Evolutionary conservation across 2,888 invertebrate species (phyloP), one percentile per base, ranked within the genome.

Genomic region (Hemithea aestivaria): DNA sequence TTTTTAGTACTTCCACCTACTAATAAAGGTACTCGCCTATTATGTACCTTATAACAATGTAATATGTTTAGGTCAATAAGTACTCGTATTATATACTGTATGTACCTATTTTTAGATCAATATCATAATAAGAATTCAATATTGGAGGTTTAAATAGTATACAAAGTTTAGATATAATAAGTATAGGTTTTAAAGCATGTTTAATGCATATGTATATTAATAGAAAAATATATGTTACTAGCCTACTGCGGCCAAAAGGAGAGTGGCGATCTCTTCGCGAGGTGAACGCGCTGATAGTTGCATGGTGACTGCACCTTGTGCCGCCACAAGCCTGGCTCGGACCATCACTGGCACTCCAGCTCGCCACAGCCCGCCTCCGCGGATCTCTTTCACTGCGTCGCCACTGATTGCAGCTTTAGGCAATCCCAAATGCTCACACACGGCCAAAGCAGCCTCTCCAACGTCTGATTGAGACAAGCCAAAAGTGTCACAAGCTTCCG

Each of bases 401-500:
- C 75, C 76, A n/a, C 48, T 47, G 23, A 73, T 58, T 3, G 73
- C 66, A 7, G 67, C 37, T 33, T 68, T 67, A 3, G 75, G 69
- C 29, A 78, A 47, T 9, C 75, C 73, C 35, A 79, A 59, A 50
- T 76, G 73, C 22, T 67, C 58, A 45, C 79, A 78, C 9, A 79
- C 77, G 6, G 75, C 76, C 24, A 41, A 54, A 10, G 79, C 75
- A 21, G 79, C 79, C 24, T 68, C 73, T 2, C 48, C 64, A 0
- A 73, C 61, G 41, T 74, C 64, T 1, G 40, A 48, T 40, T 79
- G 73, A 5, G 95, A 91, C 31, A 99, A 85, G 0, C 94, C 94
- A 77, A 95, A 99, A 0, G 97, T 98, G 63, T 98, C 98, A 66
- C 96, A 95, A 38, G 94, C 89, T 80, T 96, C 96, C 1, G 87